Conservation (phyloP, 2,797 vertebrate species). For the Serranus cabrilla region DNA sequence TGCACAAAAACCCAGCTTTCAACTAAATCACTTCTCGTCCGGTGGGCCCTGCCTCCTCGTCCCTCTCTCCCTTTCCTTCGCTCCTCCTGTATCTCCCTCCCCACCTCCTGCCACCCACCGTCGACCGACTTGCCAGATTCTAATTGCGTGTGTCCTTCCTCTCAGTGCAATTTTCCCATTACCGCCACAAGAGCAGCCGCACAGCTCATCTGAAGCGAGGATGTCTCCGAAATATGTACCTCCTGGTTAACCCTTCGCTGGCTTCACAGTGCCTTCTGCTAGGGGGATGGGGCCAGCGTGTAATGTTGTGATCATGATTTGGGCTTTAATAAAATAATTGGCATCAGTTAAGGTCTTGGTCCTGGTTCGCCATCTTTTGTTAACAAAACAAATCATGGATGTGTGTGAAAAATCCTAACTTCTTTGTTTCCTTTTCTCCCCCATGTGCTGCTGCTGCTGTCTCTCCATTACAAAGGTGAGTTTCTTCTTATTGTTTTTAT, state of each 20-base stretch:
- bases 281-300: not conserved
- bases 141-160: conserved; percentile 99
- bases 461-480: conserved; percentile 73
- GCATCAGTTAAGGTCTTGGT: not conserved
- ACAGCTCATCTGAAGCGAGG: conserved; percentile 93
- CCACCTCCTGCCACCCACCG: conserved; percentile 66
- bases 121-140: conserved; percentile 90
- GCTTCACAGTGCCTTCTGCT: conserved; percentile 23
- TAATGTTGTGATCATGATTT: conserved; percentile 14
- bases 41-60: conserved; percentile 87
- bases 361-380: not conserved
- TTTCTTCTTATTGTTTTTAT: conserved; percentile 33
- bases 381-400: not conserved
- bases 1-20: conserved; percentile 94
- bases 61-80: conserved; percentile 50
- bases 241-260: conserved; percentile 89
- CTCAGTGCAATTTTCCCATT: conserved; percentile 98
- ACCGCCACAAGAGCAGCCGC: conserved; percentile 92
- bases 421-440: conserved; percentile 41
- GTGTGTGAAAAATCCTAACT: conserved; percentile 8
- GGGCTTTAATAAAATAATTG: not conserved
- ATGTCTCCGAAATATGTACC: conserved; percentile 94
- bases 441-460: conserved; percentile 51
- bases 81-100: conserved; percentile 53
- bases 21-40: conserved; percentile 99